Evolutionary conservation across 2,113 vertebrate species (phyloP).

Genomic region (Callospermophilus lateralis): DNA sequence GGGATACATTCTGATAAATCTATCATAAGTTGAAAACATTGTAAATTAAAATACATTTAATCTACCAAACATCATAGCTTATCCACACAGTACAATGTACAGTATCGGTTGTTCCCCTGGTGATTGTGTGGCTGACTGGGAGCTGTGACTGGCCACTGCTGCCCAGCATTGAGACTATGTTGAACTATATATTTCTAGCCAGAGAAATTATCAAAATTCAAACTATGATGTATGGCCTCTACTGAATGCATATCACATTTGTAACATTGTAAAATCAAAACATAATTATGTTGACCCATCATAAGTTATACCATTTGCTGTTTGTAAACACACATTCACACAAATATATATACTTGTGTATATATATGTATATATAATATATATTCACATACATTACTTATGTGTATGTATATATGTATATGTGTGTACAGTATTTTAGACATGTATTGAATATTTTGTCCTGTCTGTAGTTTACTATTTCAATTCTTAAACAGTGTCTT

Average conservation of each 20-base stretch:
- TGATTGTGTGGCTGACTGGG: not conserved
- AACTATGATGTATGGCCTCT: not conserved
- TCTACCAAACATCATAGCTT: not conserved
- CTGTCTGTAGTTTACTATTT: not conserved
- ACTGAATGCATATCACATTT: not conserved
- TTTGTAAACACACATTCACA: not conserved
- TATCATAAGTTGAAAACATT: not conserved
- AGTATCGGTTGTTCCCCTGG: too few species aligned
- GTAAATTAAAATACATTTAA: not conserved
- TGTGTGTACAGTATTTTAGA: not conserved
- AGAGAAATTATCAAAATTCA: not conserved
- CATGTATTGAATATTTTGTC: not conserved
- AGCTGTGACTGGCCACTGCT: not conserved
- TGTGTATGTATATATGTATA: not conserved
- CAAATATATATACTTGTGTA: not conserved
- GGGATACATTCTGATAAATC: not conserved
- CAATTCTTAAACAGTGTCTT: not conserved
- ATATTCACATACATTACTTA: too few species aligned
- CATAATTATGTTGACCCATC: not conserved
- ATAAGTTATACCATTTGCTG: not conserved
- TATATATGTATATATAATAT: too few species aligned
- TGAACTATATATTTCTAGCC: not conserved
- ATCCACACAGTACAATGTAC: not conserved
- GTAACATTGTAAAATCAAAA: not conserved
- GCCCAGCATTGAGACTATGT: too few species aligned